Base-by-base conservation (phyloP, 2,888 invertebrate genomes). In the Amiota minor region DNA sequence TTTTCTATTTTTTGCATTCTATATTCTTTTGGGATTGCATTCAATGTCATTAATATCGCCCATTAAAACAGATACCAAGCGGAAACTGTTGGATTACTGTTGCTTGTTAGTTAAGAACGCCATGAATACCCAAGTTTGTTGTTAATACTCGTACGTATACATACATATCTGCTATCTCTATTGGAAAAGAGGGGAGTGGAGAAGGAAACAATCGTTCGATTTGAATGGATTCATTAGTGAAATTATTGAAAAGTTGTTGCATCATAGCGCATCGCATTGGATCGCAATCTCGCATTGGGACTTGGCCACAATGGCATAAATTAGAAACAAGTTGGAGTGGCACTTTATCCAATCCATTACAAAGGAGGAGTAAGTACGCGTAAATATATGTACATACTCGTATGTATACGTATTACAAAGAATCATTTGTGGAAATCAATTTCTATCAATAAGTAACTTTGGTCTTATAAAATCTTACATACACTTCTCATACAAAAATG, bases 1-100 rank as follows among this genome's bases (percentile, higher is more conserved):
- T 35, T 65, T 46, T 68, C 53, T n/a, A 50, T 20, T 68, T 50
- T 68, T 67, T 20, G 6, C 20, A 16, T 46, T 65, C 47, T 62
- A 18, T 47, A 49, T 46, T 20, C 67, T 68, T 68, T 53, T 68
- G 67, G 67, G 67, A 68, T 53, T 68, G 67, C 35, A 68, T 68
- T 68, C 67, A 76, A 86, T 85, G 84, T 85, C 86, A 84, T 85
- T 86, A 86, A 85, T 85, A 83, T 79, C 78, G 80, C 82, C 82
- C 83, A 85, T 83, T 84, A 86, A 85, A 81, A 79, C 78, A 78
- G 82, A 82, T 78, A 83, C 77, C 78, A 74, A 76, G 83, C 80
- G 79, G 81, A 81, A 81, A 50, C 50, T 53, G 67, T 68, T 23
- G 67, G 67, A 20, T 50, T 45, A 23, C 23, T 50, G 50, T 35